These are phyloP conservation scores for Eidolon helvum DNA, from an alignment of 2,113 vertebrate species.

Conservation along the genomic window DNA sequence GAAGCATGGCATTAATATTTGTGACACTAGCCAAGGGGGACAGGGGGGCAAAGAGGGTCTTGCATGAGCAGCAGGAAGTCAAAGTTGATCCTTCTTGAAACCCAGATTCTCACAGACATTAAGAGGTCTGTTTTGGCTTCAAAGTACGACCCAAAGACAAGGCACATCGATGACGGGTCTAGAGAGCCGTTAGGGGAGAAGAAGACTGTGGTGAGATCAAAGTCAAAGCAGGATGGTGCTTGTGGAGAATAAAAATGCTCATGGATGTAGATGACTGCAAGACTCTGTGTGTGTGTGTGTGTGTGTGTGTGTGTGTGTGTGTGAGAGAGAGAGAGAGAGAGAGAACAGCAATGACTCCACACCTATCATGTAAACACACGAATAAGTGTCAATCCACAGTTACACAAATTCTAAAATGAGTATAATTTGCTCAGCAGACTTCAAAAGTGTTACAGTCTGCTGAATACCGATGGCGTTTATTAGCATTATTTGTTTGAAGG, in stretches of 20 bases:
- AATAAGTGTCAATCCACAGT: neutral
- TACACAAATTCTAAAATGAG: conserved; percentile 40
- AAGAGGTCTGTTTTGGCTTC: conserved; percentile 66
- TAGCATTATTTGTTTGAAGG: conserved; percentile 43
- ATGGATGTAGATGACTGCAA: neutral
- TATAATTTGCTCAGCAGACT: conserved; percentile 44
- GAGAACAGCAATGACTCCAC: neutral
- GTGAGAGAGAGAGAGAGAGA: no score
- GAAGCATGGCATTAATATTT: conserved; percentile 66
- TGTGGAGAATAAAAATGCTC: neutral
- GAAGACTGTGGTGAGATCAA: neutral
- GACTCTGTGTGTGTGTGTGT: neutral
- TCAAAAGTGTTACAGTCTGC: neutral
- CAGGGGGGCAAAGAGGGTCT: conserved; percentile 55
- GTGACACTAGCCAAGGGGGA: conserved; percentile 54
- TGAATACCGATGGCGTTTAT: neutral
- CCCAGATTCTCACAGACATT: conserved; percentile 60
- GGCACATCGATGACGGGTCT: conserved; percentile 2
- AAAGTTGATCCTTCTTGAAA: conserved; percentile 69
- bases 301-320: neutral
- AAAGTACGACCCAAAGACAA: conserved; percentile 60
- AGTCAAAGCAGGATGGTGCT: neutral
- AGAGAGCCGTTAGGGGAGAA: neutral
- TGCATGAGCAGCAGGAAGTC: conserved; percentile 52
- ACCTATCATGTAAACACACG: conserved; percentile 19